These are phyloP conservation scores for Oreochromis mossambicus DNA, from an alignment of 2,797 vertebrate genomes.

Conservation along the genomic window DNA sequence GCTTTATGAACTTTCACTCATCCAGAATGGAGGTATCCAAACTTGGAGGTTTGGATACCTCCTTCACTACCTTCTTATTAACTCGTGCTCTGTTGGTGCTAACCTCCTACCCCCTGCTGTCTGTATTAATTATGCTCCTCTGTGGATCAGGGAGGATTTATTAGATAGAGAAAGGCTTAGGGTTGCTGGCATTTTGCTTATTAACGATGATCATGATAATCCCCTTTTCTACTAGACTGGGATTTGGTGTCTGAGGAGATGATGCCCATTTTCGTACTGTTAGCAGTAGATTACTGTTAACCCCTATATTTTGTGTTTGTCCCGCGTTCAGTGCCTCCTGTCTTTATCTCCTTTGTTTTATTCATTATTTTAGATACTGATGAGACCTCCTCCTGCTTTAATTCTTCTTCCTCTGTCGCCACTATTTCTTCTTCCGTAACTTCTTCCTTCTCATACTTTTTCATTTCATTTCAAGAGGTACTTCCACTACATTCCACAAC, in stretches of 20 bases:
- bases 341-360: neutral
- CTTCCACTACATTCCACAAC: neutral
- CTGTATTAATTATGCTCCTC: slow-evolving; percentile 67
- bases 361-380: neutral
- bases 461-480: neutral
- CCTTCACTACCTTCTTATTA: slow-evolving; percentile 39
- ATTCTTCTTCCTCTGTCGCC: neutral
- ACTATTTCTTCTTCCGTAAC: neutral
- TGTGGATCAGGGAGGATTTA: slow-evolving; percentile 70
- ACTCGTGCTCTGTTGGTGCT: slow-evolving; percentile 17
- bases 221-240: slow-evolving; percentile 50
- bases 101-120: slow-evolving; percentile 47
- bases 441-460: neutral
- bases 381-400: neutral
- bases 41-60: slow-evolving; percentile 26
- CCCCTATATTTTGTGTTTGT: neutral
- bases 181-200: slow-evolving; percentile 64
- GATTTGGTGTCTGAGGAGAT: slow-evolving; percentile 43
- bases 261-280: slow-evolving; percentile 2
- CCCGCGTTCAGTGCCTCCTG: neutral
- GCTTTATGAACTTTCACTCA: neutral
- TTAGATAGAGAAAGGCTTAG: slow-evolving; percentile 65
- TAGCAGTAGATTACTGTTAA: slow-evolving; percentile 12
- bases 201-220: slow-evolving; percentile 73
- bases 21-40: neutral